A percentile compares a stretch with the other conserved stretches of the same genome.
phyloP scores from a whole-genome alignment of 2,888 invertebrate genomes.

The Gastracanthus pulcherrimus region DNA sequence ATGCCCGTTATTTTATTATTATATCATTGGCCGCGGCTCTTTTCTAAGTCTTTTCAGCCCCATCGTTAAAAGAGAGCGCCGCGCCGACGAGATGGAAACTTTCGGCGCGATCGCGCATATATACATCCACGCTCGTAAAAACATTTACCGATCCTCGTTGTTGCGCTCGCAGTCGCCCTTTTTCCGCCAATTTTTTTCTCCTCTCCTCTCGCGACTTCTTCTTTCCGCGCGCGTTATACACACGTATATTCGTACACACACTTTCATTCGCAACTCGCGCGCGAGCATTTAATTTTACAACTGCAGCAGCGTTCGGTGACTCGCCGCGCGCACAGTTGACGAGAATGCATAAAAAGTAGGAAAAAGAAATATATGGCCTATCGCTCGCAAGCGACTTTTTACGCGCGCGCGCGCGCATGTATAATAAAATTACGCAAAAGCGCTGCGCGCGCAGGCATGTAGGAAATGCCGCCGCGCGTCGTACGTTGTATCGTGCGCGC shows the following conservation, averaged over 20 bases:
- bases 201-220: neutral
- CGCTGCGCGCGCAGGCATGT: no score
- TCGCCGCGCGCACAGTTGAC: neutral
- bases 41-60: no score
- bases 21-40: slow-evolving; percentile 24
- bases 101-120: neutral
- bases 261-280: slow-evolving; percentile 11
- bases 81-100: neutral
- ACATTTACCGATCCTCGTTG: slow-evolving; percentile 2
- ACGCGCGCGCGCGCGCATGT: neutral
- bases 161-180: neutral
- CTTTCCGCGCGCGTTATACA: neutral
- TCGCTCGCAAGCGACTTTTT: slow-evolving; percentile 9
- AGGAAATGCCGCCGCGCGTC: no score
- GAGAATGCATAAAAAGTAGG: neutral
- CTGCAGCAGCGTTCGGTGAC: neutral
- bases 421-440: slow-evolving; percentile 38
- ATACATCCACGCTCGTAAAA: neutral
- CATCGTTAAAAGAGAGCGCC: neutral
- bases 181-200: neutral
- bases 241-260: neutral
- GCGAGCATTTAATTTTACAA: slow-evolving; percentile 21
- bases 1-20: slow-evolving; percentile 42
- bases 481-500: no score
- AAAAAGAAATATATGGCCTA: neutral